Conservation (phyloP, 2,113 vertebrate genomes). For the Macquaria australasica region DNA sequence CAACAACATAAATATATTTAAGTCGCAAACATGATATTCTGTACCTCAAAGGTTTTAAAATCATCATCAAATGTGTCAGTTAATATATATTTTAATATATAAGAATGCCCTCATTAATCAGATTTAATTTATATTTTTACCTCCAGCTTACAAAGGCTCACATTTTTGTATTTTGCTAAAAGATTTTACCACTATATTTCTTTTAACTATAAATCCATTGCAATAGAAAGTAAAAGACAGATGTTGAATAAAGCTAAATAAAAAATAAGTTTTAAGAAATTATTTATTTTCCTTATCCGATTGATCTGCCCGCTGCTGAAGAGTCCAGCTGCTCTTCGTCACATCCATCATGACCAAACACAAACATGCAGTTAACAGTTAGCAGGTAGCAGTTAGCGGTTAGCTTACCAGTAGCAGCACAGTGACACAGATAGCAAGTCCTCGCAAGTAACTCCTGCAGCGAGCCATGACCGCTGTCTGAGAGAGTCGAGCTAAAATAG, state of each 20-base stretch:
- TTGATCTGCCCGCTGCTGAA: background rate
- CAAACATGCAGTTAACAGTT: constrained; percentile 10
- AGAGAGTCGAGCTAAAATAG: constrained; percentile 59
- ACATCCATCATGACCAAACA: background rate
- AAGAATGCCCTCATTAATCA: too few relatives aligned
- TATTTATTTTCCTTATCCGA: background rate
- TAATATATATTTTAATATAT: too few relatives aligned
- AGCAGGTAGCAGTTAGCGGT: constrained; percentile 30
- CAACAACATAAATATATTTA: too few relatives aligned
- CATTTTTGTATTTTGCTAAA: too few relatives aligned
- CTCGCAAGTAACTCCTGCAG: constrained; percentile 77
- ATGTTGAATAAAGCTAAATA: background rate
- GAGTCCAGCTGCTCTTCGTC: background rate
- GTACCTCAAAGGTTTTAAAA: too few relatives aligned
- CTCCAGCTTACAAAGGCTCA: too few relatives aligned
- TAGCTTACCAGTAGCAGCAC: constrained; percentile 79
- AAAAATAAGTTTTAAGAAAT: background rate
- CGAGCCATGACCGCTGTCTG: constrained; percentile 73
- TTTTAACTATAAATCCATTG: background rate
- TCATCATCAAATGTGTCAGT: too few relatives aligned
- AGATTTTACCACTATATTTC: too few relatives aligned
- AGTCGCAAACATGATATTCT: too few relatives aligned
- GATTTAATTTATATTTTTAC: too few relatives aligned
- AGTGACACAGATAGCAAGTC: constrained; percentile 78
- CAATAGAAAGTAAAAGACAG: background rate